Evolutionary conservation across 1,140 invertebrate species (phyloP).

Genomic region (Goniozus legneri): DNA sequence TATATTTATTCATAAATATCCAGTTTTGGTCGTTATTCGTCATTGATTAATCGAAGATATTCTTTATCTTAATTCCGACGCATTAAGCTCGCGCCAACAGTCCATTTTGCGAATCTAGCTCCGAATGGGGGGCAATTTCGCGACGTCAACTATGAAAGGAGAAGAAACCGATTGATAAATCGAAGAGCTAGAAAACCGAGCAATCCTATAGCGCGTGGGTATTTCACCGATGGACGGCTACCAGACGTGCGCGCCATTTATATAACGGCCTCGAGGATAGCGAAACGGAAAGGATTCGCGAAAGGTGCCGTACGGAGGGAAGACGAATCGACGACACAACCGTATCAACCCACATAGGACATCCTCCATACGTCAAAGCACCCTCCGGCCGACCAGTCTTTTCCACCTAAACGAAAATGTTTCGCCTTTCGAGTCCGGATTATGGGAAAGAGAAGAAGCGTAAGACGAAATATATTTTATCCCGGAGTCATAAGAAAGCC

Average conservation of each 20-base stretch:
- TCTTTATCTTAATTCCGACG: too few species aligned
- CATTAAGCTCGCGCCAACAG: too few species aligned
- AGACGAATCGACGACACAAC: conserved; percentile 50
- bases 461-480: too few species aligned
- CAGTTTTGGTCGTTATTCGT: too few species aligned
- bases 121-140: conserved; percentile 11
- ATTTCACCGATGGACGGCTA: conserved; percentile 33
- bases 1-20: too few species aligned
- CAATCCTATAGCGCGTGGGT: conserved; percentile 20
- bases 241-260: conserved; percentile 39
- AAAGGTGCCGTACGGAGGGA: conserved; percentile 29
- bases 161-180: conserved; percentile 40
- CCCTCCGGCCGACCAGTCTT: background rate
- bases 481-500: too few species aligned
- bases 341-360: conserved; percentile 32
- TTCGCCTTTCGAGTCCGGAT: background rate
- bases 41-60: too few species aligned
- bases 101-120: too few species aligned
- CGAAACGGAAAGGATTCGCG: conserved; percentile 35
- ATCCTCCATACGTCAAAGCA: conserved; percentile 45
- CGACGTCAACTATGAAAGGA: background rate
- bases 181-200: conserved; percentile 27
- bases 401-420: conserved; percentile 2
- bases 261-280: conserved; percentile 37
- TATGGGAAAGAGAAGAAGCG: too few species aligned